Base-by-base conservation (phyloP, 2,113 vertebrate genomes). In the Zapornia atra region DNA sequence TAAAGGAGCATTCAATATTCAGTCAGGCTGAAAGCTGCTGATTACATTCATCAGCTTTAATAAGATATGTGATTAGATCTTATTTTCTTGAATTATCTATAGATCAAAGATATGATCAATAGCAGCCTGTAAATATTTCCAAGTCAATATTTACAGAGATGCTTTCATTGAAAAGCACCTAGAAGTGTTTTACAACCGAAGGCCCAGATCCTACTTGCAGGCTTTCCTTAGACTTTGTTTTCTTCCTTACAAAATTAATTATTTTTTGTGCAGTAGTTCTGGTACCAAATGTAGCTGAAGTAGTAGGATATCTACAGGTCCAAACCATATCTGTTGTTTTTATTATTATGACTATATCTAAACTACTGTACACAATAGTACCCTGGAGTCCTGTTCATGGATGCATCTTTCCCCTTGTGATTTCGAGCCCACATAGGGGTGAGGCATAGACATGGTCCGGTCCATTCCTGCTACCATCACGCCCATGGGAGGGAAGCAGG, bases 21-120 rank as follows among this genome's bases (percentile, higher is more conserved):
- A 83, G 75, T 81, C 71, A 93, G 79, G 85, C 63, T 92, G 92
- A 96, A 95, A 96, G 79, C 28, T 72, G 50, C 71, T 95, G 86
- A 80, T 90, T 83, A 50, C 42, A 83, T 95, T 88, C 56, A 90
- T 88, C 92, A 92, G 56, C 36, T 94, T 83, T 92, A 92, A 70
- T 93, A 97, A 90, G 80, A 56, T 81, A 46, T 8, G 31, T 63
- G 86, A 75, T 94, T 88, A 92, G 46, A 68, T 81, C 80, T 85
- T 72, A 75, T 92, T 84, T 94, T 86, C 60, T 88, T 93, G 75
- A 80, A 90, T 95, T 93, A 83, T 78, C 92, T 88, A 51, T 93
- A 88, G 79, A 88, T 80, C 86, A 81, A 90, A 91, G 42, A 63
- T 70, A 81, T 70, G 80, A 96, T 92, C 91, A 73, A 92, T 72